phyloP scores from a whole-genome alignment of 2,113 vertebrate genomes.

The Corythoichthys haematopterus region DNA sequence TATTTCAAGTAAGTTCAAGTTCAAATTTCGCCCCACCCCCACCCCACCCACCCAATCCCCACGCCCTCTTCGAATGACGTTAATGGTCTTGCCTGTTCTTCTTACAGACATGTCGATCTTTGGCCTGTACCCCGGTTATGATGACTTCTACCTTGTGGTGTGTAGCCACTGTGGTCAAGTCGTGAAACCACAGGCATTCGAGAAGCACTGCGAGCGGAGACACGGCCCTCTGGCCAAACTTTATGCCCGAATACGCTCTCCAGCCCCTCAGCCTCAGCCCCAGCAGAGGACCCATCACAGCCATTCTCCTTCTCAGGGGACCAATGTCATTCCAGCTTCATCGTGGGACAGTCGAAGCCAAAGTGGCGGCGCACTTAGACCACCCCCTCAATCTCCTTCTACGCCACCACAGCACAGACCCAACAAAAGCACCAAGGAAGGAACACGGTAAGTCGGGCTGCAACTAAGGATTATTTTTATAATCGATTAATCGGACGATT shows the following conservation, averaged over 20 bases:
- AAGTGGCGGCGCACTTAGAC: slow-evolving; percentile 59
- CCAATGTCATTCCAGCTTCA: slow-evolving; percentile 43
- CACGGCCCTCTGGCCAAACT: slow-evolving; percentile 85
- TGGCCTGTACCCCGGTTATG: slow-evolving; percentile 88
- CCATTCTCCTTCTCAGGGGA: slow-evolving; percentile 72
- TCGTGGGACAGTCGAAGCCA: slow-evolving; percentile 64
- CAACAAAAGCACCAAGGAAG: slow-evolving; percentile 80
- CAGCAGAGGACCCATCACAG: slow-evolving; percentile 77
- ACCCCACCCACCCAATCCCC: too few species aligned
- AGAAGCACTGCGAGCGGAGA: slow-evolving; percentile 90
- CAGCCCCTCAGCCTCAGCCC: slow-evolving; percentile 67
- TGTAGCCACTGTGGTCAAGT: slow-evolving; percentile 93
- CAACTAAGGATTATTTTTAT: too few species aligned
- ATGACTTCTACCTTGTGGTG: slow-evolving; percentile 93
- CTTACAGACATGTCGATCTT: slow-evolving; percentile 90
- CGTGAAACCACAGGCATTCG: slow-evolving; percentile 93
- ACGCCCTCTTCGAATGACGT: too few species aligned
- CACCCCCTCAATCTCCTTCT: slow-evolving; percentile 70
- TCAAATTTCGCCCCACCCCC: too few species aligned
- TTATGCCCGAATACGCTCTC: slow-evolving; percentile 71
- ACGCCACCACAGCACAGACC: slow-evolving; percentile 74
- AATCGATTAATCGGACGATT: too few species aligned
- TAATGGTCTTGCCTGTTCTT: background rate
- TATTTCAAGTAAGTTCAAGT: too few species aligned
- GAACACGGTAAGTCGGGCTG: slow-evolving; percentile 73